Evolutionary conservation across 2,888 invertebrate genomes (phyloP).

Genomic region (Myopa testacea): DNA sequence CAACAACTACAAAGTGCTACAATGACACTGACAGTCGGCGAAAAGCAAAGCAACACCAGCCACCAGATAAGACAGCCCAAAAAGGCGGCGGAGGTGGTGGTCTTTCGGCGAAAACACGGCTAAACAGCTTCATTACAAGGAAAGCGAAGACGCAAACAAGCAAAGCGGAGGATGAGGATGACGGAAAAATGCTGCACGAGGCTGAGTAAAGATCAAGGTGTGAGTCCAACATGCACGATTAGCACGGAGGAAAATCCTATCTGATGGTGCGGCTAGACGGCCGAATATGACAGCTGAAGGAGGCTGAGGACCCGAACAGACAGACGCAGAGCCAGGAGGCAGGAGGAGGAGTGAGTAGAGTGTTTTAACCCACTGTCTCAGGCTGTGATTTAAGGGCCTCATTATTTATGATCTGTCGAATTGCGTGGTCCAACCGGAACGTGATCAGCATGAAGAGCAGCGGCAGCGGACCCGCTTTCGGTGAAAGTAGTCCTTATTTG

Average conservation of each 20-base stretch:
- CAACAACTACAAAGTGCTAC: conserved; percentile 28
- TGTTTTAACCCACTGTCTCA: not conserved
- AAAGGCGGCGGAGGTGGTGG: conserved; percentile 19
- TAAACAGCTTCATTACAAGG: conserved; percentile 31
- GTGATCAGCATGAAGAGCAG: conserved; percentile 19
- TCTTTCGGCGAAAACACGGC: not conserved
- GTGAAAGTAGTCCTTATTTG: conserved; percentile 34
- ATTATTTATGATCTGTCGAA: conserved; percentile 64
- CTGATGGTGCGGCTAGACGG: not conserved
- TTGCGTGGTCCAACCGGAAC: conserved; percentile 40
- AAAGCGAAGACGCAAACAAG: not conserved
- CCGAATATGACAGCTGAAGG: conserved; percentile 34
- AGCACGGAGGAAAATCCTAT: conserved; percentile 23
- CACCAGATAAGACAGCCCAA: not conserved
- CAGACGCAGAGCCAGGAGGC: not conserved
- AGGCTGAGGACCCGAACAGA: not conserved
- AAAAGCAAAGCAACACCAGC: conserved; percentile 19
- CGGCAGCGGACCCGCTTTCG: conserved; percentile 2
- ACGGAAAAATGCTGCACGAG: not conserved
- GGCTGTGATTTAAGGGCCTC: conserved; percentile 55
- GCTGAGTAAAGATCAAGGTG: conserved; percentile 32
- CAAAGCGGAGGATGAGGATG: not conserved
- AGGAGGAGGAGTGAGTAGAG: not conserved
- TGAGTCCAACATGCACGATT: conserved; percentile 19
- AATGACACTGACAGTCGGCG: conserved; percentile 40